Percentiles rank a stretch among this genome's conserved stretches.
These are phyloP conservation scores for Xiphorhynchus erythropygius DNA, from an alignment of 2,797 vertebrate genomes.

Conservation along the genomic window DNA sequence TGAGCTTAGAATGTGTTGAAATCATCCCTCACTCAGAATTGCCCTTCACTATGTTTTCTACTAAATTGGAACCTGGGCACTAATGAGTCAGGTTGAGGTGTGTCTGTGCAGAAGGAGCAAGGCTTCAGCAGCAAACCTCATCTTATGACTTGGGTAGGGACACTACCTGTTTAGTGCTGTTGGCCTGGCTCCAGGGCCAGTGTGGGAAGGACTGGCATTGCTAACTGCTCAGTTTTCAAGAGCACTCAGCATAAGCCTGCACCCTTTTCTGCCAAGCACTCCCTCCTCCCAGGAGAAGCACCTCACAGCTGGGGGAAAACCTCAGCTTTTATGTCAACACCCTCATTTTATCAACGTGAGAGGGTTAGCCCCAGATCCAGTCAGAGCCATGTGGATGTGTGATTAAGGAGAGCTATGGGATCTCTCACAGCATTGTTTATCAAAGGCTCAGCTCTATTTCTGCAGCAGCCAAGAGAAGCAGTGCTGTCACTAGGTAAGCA, in stretches of 20 bases:
- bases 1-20: neutral
- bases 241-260: neutral
- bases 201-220: neutral
- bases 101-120: neutral
- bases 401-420: neutral
- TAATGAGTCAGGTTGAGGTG: fast-evolving
- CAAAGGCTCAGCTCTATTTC: neutral
- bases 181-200: neutral
- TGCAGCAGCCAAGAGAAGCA: neutral
- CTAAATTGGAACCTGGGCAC: neutral
- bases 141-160: neutral
- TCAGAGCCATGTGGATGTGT: neutral
- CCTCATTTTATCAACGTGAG: neutral
- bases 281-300: neutral
- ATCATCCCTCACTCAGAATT: neutral
- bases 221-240: neutral
- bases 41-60: neutral
- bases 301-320: neutral
- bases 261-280: neutral
- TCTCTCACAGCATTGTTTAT: neutral
- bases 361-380: neutral
- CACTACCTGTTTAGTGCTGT: neutral
- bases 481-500: neutral
- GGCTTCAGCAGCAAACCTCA: neutral
- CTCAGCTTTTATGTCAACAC: neutral